Evolutionary conservation across 2,797 vertebrate genomes (phyloP), one percentile per base, ranked within the genome.

Genomic region (Cynopterus sphinx): DNA sequence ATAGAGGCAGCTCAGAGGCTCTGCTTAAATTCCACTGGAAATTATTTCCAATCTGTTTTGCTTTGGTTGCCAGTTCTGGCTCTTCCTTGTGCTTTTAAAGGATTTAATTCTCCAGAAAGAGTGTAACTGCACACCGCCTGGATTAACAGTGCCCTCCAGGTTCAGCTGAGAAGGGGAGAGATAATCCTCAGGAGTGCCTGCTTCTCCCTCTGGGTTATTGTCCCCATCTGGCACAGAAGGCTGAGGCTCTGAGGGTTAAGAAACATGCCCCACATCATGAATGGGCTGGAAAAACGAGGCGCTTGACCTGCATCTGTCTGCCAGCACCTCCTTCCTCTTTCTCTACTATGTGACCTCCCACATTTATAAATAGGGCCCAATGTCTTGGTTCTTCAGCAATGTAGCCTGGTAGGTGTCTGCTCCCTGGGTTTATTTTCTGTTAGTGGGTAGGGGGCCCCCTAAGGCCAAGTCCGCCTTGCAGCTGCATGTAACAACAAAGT

Each of bases 71-170:
- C 9, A n/a, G 57, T 36, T 13, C 39, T 21, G 78, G 19, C 28
- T 94, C 33, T 65, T 91, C 31, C 22, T 77, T 55, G 65, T 67
- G 61, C 26, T 91, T 96, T 83, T 57, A 68, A 85, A 87, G n/a
- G 53, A 46, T 90, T 36, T 73, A 24, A 70, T 71, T 74, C 73
- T 90, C 21, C 28, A 75, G 63, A 53, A 94, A 86, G 12, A 41
- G 6, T 53, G 11, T 21, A 46, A 53, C 41, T 92, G 53, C 28
- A 16, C 6, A 53, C 33, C 22, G 39, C 31, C 13, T 28, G 0
- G 0, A 57, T 22, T 63, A 49, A 67, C 9, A 21, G 39, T 87
- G 49, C 70, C 19, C 13, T 74, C 31, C 17, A 13, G 61, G 11
- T 57, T 57, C 73, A 28, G 19, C 68, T 21, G 65, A 77, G 74